phyloP scores from a whole-genome alignment of 2,797 vertebrate genomes.

The Apogon talboti region DNA sequence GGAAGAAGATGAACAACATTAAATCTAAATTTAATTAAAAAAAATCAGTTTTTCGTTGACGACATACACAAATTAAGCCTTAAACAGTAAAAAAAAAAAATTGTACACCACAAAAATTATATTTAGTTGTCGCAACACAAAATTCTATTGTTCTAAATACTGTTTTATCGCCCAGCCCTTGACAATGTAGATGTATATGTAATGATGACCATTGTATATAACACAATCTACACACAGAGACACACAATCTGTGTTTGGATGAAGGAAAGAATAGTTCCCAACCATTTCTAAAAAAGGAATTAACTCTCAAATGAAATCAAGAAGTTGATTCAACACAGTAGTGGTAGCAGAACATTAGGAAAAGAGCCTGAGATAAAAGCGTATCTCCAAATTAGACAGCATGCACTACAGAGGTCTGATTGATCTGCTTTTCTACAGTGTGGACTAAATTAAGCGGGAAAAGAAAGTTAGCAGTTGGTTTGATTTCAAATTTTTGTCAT shows the following conservation, averaged over 20 bases:
- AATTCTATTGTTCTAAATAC: too few relatives aligned
- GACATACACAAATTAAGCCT: too few relatives aligned
- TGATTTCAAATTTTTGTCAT: conserved; percentile 66
- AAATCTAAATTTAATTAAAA: too few relatives aligned
- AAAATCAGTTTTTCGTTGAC: too few relatives aligned
- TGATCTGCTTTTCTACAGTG: conserved; percentile 49
- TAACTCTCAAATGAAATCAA: conserved; percentile 49
- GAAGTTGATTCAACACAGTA: conserved; percentile 60
- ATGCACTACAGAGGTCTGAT: conserved; percentile 85
- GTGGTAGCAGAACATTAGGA: conserved; percentile 61
- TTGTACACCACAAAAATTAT: too few relatives aligned
- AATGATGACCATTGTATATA: conserved; percentile 3
- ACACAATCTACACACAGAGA: neutral
- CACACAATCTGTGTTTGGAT: conserved; percentile 18
- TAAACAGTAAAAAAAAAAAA: too few relatives aligned
- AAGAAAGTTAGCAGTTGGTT: conserved; percentile 73
- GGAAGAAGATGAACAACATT: too few relatives aligned
- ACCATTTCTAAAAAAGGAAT: conserved; percentile 36
- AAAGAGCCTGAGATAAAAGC: conserved; percentile 63
- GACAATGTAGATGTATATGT: neutral
- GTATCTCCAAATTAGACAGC: conserved; percentile 81
- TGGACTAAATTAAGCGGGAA: conserved; percentile 69
- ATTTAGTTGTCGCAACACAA: too few relatives aligned
- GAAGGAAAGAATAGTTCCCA: conserved; percentile 64
- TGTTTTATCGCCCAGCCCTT: too few relatives aligned